phyloP scores from a whole-genome alignment of 2,888 invertebrate genomes.

The Adelphocoris suturalis region DNA sequence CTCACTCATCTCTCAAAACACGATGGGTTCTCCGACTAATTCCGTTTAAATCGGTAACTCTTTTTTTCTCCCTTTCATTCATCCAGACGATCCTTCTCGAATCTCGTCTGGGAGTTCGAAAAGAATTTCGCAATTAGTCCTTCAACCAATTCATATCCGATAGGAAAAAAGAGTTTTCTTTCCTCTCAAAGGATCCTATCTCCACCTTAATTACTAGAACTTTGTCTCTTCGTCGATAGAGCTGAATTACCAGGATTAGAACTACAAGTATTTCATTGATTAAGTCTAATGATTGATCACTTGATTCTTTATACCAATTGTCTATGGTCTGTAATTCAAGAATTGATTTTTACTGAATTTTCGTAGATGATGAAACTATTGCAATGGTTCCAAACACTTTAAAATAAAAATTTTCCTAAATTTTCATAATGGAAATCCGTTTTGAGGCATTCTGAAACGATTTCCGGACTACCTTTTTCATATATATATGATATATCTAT shows the following conservation, averaged over 20 bases:
- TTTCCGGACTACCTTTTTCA: too few relatives aligned
- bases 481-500: too few relatives aligned
- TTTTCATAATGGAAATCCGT: too few relatives aligned
- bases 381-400: too few relatives aligned
- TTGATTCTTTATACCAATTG: too few relatives aligned
- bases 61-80: background rate
- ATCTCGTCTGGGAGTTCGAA: background rate
- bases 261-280: too few relatives aligned
- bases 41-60: background rate
- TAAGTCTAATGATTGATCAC: too few relatives aligned
- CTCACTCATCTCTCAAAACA: background rate
- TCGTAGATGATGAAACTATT: too few relatives aligned
- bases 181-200: background rate
- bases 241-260: background rate
- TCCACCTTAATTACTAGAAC: conserved; percentile 9
- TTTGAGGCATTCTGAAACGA: too few relatives aligned
- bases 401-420: too few relatives aligned
- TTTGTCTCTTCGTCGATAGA: background rate
- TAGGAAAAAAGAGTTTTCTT: background rate
- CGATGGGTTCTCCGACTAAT: background rate
- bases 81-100: conserved; percentile 26
- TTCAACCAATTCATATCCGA: conserved; percentile 12
- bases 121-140: conserved; percentile 5
- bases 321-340: too few relatives aligned
- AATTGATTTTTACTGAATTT: too few relatives aligned